These are phyloP conservation scores for Hyphantria cunea DNA, from an alignment of 1,140 invertebrate genomes.

Conservation along the genomic window DNA sequence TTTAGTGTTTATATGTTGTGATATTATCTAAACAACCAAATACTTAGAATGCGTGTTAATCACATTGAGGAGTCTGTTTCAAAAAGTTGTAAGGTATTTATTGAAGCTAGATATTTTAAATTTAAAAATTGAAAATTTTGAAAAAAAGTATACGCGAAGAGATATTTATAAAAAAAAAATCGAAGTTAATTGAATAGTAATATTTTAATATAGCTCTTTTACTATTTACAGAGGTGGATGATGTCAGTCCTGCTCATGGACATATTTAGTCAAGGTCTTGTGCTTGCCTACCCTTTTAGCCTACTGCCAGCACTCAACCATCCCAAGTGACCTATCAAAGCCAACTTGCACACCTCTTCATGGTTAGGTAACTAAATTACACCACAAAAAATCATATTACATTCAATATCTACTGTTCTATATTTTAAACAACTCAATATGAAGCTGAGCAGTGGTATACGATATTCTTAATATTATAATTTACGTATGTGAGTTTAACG, in stretches of 20 bases:
- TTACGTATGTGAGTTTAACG: not conserved
- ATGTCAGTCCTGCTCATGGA: conserved; percentile 51
- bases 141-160: too few species aligned
- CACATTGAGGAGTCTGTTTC: too few species aligned
- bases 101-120: too few species aligned
- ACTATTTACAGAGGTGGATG: conserved; percentile 48
- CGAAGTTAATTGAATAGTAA: too few species aligned
- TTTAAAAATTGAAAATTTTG: too few species aligned
- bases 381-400: not conserved
- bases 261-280: conserved; percentile 58
- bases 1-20: too few species aligned
- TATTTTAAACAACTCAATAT: not conserved
- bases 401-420: not conserved
- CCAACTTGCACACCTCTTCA: conserved; percentile 49
- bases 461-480: not conserved
- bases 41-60: too few species aligned
- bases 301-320: conserved; percentile 47
- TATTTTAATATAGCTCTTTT: too few species aligned
- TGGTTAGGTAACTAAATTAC: conserved; percentile 49
- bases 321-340: conserved; percentile 48
- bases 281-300: conserved; percentile 51
- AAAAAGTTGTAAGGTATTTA: too few species aligned
- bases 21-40: too few species aligned
- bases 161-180: too few species aligned
- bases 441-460: not conserved